Evolutionary conservation across 2,888 invertebrate species (phyloP).

Genomic region (Dyspetes luteomarginatus): DNA sequence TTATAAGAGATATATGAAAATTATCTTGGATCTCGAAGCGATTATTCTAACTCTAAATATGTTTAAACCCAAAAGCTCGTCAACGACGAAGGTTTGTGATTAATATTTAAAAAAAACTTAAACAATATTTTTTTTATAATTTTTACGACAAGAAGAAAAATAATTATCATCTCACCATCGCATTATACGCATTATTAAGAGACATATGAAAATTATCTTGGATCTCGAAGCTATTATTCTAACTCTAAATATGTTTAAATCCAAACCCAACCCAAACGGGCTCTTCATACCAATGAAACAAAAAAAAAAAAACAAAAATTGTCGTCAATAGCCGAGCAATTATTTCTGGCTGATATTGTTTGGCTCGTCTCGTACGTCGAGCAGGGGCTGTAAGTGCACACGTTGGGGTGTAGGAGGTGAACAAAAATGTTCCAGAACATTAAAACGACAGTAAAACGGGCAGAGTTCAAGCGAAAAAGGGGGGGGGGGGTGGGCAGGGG

Average conservation of each 20-base stretch:
- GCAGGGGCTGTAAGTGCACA: neutral
- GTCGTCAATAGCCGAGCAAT: constrained; percentile 70
- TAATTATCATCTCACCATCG: too few species aligned
- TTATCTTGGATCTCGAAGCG: too few species aligned
- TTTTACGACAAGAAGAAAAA: neutral
- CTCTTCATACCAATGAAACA: neutral
- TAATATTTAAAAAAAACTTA: constrained; percentile 1
- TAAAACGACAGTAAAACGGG: constrained; percentile 40
- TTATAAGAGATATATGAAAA: too few species aligned
- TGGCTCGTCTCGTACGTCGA: constrained; percentile 15
- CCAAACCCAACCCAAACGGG: neutral
- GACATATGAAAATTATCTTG: neutral
- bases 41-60: too few species aligned
- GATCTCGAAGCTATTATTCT: neutral
- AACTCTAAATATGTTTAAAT: neutral
- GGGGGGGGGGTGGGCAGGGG: neutral
- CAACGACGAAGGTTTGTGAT: constrained; percentile 74
- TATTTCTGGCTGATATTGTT: constrained; percentile 60
- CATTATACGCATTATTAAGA: too few species aligned
- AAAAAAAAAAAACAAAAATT: neutral
- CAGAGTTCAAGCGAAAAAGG: neutral
- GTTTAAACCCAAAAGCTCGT: constrained; percentile 73
- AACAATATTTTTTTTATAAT: neutral
- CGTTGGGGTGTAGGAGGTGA: neutral
- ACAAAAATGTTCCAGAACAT: constrained; percentile 15